These are phyloP conservation scores for Sinonovacula constricta DNA, from an alignment of 1,140 invertebrate genomes.

Conservation along the genomic window DNA sequence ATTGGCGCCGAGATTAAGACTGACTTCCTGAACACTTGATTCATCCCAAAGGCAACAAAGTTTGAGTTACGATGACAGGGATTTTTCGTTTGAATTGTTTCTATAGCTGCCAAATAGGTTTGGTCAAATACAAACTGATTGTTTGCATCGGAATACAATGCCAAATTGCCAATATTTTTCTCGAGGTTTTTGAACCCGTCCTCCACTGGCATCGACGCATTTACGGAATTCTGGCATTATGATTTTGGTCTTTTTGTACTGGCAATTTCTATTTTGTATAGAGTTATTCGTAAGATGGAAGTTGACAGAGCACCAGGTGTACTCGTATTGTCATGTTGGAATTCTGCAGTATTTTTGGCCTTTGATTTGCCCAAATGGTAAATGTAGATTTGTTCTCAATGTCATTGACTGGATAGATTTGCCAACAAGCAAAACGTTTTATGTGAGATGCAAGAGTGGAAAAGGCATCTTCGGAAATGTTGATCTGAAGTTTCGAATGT, in stretches of 20 bases:
- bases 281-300: constrained; percentile 20
- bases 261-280: constrained; percentile 7
- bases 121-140: constrained; percentile 18
- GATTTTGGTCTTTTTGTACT: constrained; percentile 35
- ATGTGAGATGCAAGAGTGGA: constrained; percentile 17
- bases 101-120: no score
- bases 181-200: constrained; percentile 30
- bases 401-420: constrained; percentile 27
- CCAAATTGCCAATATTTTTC: constrained; percentile 24
- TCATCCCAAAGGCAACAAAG: no score
- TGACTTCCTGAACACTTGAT: no score
- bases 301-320: not conserved
- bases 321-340: constrained; percentile 15
- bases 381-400: constrained; percentile 10
- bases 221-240: constrained; percentile 24
- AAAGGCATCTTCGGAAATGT: constrained; percentile 38
- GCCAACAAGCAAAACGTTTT: constrained; percentile 10
- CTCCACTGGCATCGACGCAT: constrained; percentile 23
- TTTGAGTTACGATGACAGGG: no score
- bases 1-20: no score
- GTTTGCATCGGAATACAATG: constrained; percentile 36
- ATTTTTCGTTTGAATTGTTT: no score
- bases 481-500: constrained; percentile 27
- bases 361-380: constrained; percentile 13
- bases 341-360: constrained; percentile 32